These are phyloP conservation scores for Darevskia nairensis DNA, from an alignment of 2,797 vertebrate genomes.

Conservation along the genomic window DNA sequence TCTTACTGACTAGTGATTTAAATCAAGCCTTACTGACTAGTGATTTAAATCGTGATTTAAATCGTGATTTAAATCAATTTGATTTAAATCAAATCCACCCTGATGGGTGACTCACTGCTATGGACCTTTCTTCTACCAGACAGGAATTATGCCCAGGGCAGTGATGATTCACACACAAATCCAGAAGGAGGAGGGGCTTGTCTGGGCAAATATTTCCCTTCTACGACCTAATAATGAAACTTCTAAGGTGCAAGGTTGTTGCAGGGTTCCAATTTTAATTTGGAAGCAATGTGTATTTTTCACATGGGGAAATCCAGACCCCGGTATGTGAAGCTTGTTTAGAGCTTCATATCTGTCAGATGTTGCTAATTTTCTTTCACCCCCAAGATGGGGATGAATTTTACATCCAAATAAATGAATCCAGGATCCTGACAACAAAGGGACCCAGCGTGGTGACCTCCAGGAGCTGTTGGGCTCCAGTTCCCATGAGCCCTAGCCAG, in stretches of 20 bases:
- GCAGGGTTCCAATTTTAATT: neutral
- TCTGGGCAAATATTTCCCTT: neutral
- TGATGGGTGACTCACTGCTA: neutral
- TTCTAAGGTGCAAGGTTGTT: neutral
- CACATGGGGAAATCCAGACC: neutral
- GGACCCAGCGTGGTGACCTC: no score
- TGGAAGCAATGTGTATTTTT: neutral
- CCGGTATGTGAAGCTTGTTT: no score
- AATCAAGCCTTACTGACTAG: no score
- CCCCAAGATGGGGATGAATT: neutral
- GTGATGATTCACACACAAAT: neutral
- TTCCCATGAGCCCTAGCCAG: no score
- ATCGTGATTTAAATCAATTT: no score
- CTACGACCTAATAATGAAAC: neutral
- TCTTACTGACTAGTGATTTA: no score
- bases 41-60: no score
- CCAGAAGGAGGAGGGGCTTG: neutral
- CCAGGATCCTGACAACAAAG: no score
- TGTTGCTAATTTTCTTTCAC: neutral
- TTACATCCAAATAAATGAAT: neutral
- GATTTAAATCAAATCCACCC: no score
- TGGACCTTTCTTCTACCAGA: neutral
- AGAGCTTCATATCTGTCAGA: no score
- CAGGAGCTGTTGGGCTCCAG: no score
- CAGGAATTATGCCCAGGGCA: neutral